Evolutionary conservation across 2,888 invertebrate species (phyloP).

Genomic region (Andrena fulva): DNA sequence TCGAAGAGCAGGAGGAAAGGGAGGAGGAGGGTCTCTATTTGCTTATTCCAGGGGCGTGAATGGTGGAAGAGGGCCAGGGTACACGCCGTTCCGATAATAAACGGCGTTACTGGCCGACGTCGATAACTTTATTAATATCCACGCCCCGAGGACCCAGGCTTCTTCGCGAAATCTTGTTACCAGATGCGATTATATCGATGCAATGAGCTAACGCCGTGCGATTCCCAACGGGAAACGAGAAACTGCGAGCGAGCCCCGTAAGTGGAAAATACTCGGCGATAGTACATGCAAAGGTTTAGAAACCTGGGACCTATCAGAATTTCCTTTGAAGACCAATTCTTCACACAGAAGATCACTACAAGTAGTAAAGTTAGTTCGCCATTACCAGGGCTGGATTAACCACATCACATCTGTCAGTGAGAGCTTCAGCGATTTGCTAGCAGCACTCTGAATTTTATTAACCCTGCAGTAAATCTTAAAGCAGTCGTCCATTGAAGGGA

Average conservation of each 20-base stretch:
- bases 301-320: no score
- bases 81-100: slow-evolving; percentile 37
- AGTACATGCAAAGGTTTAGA: no score
- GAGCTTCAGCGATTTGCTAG: no score
- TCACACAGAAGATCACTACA: no score
- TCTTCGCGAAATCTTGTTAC: slow-evolving; percentile 20
- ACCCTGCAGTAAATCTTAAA: no score
- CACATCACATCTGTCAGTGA: no score
- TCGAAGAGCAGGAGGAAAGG: not conserved
- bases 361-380: no score
- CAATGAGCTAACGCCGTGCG: slow-evolving; percentile 1
- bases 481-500: no score
- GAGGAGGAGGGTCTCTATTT: slow-evolving; percentile 10
- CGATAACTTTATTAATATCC: slow-evolving; percentile 52
- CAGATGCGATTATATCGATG: slow-evolving; percentile 23
- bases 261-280: no score
- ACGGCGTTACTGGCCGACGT: slow-evolving; percentile 32
- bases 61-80: slow-evolving; percentile 17
- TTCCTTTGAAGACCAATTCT: no score
- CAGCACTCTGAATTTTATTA: no score
- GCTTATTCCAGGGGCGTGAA: slow-evolving; percentile 31
- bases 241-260: not conserved
- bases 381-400: no score
- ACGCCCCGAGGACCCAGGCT: not conserved
- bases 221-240: not conserved